phyloP scores from a whole-genome alignment of 2,797 vertebrate genomes.

The Micropoecilia bifurca region DNA sequence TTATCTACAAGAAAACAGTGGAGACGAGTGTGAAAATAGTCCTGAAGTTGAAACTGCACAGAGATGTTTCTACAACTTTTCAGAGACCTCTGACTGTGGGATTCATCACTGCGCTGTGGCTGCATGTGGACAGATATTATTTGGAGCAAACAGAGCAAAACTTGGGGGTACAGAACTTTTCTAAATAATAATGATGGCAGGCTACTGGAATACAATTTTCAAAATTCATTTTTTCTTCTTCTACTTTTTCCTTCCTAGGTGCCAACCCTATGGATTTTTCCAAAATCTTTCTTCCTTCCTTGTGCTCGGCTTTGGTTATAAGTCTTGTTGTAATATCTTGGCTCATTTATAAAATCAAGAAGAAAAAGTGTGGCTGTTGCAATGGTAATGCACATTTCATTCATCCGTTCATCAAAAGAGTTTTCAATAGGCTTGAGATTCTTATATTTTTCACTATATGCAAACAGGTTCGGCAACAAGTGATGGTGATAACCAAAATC shows the following conservation, averaged over 20 bases:
- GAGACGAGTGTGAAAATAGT: slow-evolving; percentile 9
- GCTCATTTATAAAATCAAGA: slow-evolving; percentile 13
- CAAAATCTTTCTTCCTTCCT: accelerated
- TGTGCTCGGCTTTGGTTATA: background rate
- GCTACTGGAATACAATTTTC: background rate
- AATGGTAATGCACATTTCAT: background rate
- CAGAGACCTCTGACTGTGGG: slow-evolving; percentile 35
- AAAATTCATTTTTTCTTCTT: background rate
- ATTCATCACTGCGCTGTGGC: slow-evolving; percentile 59
- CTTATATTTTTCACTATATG: background rate
- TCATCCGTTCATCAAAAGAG: background rate
- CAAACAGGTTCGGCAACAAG: background rate
- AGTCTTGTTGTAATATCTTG: background rate
- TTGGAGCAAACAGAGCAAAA: slow-evolving; percentile 25
- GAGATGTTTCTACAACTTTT: slow-evolving; percentile 42
- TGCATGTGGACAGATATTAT: slow-evolving; percentile 40
- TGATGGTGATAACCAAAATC: accelerated
- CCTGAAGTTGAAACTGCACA: background rate
- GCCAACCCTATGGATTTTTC: accelerated
- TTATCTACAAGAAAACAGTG: slow-evolving; percentile 13
- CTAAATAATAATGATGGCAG: background rate
- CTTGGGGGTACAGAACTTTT: background rate
- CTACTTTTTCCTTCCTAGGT: background rate
- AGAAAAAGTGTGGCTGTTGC: accelerated
- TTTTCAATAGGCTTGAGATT: no score